Base-by-base conservation (phyloP, 2,797 vertebrate genomes). In the Echiichthys vipera region DNA sequence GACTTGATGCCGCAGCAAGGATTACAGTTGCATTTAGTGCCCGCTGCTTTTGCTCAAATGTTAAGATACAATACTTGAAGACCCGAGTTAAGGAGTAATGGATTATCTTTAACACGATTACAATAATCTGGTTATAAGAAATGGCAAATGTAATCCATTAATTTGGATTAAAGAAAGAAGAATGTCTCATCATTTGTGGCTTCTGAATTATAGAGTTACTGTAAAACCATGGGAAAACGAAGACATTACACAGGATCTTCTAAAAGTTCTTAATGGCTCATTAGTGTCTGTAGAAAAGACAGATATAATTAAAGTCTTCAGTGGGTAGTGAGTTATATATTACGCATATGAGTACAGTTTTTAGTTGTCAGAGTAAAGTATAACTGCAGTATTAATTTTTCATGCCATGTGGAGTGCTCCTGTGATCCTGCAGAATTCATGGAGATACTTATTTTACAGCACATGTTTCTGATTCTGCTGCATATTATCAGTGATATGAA, bases 81-180 rank as follows among this genome's bases (percentile, higher is more conserved):
- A 74, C 66, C 68, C 70, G 74, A 45, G 81, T 77, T 73, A 84
- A 43, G 57, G 65, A 77, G 78, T 66, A 61, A 82, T 12, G 77
- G 88, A 89, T 93, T 91, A 93, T 84, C 78, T 80, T 87, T 87
- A 90, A 92, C 85, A 83, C 87, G 88, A 91, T 89, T 91, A 88
- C 42, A 76, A 74, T 91, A 88, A 90, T 89, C 86, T 89, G 81
- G 80, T 90, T 85, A 81, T 46, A 67, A 78, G 58, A 85, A 85
- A 83, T 83, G 14, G 42, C 49, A 45, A 81, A 86, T 81, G 61
- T 82, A 88, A 89, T 84, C 80, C 84, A 80, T 77, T 90, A 74
- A 83, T 91, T 88, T 84, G 66, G 81, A 82, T 81, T 88, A 74
- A 77, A 78, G 59, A 69, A 71, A 72, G 61, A 74, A 76, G 17